Base-by-base conservation (phyloP, 2,888 invertebrate species). In the Pandemis cinnamomeana region DNA sequence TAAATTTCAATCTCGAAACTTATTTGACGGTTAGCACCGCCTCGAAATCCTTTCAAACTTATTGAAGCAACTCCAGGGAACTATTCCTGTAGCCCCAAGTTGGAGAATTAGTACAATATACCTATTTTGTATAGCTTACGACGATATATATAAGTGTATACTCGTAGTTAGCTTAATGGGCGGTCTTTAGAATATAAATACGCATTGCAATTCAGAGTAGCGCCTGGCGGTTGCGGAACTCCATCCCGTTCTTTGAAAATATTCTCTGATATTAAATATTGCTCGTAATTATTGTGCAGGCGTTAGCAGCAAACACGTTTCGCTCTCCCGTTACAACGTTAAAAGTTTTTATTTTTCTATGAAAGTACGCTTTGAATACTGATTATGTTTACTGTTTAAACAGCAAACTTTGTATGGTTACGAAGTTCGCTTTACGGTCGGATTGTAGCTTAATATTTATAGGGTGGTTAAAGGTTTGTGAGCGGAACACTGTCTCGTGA, bases 381-480 rank as follows among this genome's bases (percentile, higher is more conserved):
- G 86, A 88, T 86, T 86, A 85, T 89, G 88, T 89, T 89, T 88
- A 87, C 86, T 84, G 84, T 88, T 84, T 85, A 82, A 84, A 85
- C 86, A 86, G 84, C 78, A 85, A 88, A 90, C 86, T 90, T 87
- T 87, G 86, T 88, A 83, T 82, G 81, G 79, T 80, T 81, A 83
- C 84, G 80, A 83, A 84, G 81, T 82, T 82, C 79, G 82, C 83
- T 88, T 88, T 86, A 88, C 81, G 81, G 80, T 77, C 78, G 76
- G 80, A 75, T 64, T 66, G 71, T 78, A 77, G 76, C 74, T 86
- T 89, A 87, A 89, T 88, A 89, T 88, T 89, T 87, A 88, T 85
- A 80, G 78, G 80, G 75, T 71, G 78, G 81, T 71, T 72, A 71
- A 69, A 64, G 63, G 77, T 69, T 73, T 42, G 42, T 75, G 77